Conservation (phyloP, 2,888 invertebrate species). For the Tinea pellionella region DNA sequence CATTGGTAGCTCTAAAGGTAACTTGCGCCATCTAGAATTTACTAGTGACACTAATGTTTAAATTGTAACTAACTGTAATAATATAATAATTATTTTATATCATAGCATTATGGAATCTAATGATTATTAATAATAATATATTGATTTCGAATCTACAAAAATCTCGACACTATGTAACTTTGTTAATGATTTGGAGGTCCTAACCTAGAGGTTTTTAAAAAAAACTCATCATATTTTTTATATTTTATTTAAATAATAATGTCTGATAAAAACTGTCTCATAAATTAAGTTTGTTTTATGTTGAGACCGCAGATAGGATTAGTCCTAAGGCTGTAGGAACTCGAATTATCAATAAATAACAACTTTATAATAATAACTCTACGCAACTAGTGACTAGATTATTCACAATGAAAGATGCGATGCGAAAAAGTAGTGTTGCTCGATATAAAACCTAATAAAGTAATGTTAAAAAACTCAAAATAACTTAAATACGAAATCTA, state of each 20-base stretch:
- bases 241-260: constrained; percentile 17
- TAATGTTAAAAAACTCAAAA: not conserved
- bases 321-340: constrained; percentile 52
- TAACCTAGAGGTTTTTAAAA: not conserved
- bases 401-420: constrained; percentile 1
- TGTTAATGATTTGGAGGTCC: too few relatives aligned
- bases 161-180: too few relatives aligned
- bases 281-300: constrained; percentile 20
- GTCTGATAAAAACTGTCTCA: not conserved
- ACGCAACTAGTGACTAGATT: constrained; percentile 22
- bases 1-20: too few relatives aligned
- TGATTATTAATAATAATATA: too few relatives aligned
- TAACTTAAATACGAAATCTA: not conserved
- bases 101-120: too few relatives aligned
- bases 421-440: not conserved
- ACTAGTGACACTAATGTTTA: too few relatives aligned
- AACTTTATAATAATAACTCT: constrained; percentile 53
- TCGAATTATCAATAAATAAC: constrained; percentile 42
- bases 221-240: constrained; percentile 16
- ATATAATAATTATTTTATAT: too few relatives aligned
- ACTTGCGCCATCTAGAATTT: too few relatives aligned
- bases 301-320: constrained; percentile 49
- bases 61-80: too few relatives aligned
- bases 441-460: not conserved
- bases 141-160: too few relatives aligned